Conservation (phyloP, 1,140 invertebrate genomes). For the Drosophila triauraria region DNA sequence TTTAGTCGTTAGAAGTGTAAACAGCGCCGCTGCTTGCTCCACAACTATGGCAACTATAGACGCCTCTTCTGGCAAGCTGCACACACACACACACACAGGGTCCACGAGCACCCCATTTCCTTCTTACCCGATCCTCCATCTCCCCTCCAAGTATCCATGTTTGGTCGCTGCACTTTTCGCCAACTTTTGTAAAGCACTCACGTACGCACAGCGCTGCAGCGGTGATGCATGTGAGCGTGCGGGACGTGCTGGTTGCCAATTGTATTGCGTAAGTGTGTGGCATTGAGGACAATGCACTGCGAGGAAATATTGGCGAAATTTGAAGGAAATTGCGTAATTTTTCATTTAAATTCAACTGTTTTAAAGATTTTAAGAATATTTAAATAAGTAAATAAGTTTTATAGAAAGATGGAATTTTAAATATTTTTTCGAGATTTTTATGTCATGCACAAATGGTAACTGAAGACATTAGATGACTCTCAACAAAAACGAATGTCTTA, state of each 20-base stretch:
- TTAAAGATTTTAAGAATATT: no score
- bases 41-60: slow-evolving; percentile 22
- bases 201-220: slow-evolving; percentile 45
- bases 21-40: slow-evolving; percentile 23
- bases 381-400: no score
- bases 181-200: slow-evolving; percentile 69
- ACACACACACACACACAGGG: neutral
- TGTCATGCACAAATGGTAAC: no score
- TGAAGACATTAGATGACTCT: no score
- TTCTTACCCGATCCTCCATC: slow-evolving; percentile 1
- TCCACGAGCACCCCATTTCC: slow-evolving; percentile 6
- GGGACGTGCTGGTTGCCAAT: slow-evolving; percentile 56
- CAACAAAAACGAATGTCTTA: no score
- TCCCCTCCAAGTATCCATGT: slow-evolving; percentile 32
- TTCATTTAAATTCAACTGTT: neutral
- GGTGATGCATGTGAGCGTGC: slow-evolving; percentile 30
- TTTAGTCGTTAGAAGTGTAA: slow-evolving; percentile 63
- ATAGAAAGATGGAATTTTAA: no score
- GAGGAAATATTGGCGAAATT: neutral
- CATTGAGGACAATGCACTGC: slow-evolving; percentile 30
- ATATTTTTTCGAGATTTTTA: no score
- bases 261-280: slow-evolving; percentile 65
- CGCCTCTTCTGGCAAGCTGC: slow-evolving; percentile 29
- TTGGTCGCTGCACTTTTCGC: slow-evolving; percentile 45
- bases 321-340: neutral